phyloP scores from a whole-genome alignment of 2,113 vertebrate genomes.

The Peromyscus californicus region DNA sequence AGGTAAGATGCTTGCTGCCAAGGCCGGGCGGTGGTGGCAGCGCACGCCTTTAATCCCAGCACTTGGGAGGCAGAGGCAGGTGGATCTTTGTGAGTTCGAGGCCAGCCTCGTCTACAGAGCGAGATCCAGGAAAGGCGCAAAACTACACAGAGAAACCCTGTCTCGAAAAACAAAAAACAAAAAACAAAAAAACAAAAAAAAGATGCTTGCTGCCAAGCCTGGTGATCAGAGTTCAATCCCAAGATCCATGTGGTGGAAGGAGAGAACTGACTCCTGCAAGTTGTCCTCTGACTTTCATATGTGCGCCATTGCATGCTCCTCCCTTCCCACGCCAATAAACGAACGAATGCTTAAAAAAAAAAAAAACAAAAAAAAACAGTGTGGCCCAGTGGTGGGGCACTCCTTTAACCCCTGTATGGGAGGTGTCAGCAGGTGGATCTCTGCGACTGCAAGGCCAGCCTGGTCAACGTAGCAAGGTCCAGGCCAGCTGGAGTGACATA shows the following conservation, averaged over 20 bases:
- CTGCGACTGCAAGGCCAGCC: background rate
- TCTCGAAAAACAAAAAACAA: too few relatives aligned
- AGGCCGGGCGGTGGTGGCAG: too few relatives aligned
- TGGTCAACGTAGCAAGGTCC: background rate
- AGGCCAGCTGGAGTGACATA: background rate
- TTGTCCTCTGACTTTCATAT: background rate
- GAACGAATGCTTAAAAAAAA: background rate
- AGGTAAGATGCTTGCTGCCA: background rate
- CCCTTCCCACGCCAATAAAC: background rate
- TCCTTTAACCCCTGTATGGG: background rate
- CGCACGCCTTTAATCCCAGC: too few relatives aligned
- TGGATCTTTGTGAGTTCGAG: too few relatives aligned
- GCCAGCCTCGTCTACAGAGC: too few relatives aligned
- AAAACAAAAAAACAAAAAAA: too few relatives aligned
- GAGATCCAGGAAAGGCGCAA: too few relatives aligned
- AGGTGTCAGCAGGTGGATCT: background rate
- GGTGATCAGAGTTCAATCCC: background rate
- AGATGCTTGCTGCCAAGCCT: background rate
- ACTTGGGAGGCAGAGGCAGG: too few relatives aligned
- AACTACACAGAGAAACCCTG: too few relatives aligned
- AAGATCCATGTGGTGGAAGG: background rate
- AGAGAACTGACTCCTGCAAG: background rate
- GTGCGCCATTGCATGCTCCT: background rate
- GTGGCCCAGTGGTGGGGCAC: background rate
- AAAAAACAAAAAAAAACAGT: background rate